phyloP scores from a whole-genome alignment of 1,140 invertebrate species.

The Colletes latitarsis region DNA sequence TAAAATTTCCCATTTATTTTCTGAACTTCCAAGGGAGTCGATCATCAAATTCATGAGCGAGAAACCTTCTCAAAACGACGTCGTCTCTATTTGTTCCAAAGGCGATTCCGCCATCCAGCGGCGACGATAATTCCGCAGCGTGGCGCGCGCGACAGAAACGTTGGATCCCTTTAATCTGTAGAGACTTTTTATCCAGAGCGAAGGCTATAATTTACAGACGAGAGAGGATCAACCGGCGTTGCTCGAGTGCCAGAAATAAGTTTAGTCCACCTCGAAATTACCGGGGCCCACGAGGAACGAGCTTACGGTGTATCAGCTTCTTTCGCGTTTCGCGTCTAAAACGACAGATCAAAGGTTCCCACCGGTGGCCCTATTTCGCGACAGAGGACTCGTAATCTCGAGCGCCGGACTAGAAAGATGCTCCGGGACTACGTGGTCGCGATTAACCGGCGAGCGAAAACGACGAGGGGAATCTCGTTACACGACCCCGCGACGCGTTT shows the following conservation, averaged over 20 bases:
- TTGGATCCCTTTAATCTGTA: constrained; percentile 32
- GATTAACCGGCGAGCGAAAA: neutral
- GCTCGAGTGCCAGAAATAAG: constrained; percentile 29
- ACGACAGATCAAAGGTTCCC: constrained; percentile 38
- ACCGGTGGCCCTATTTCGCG: neutral
- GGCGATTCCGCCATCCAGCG: neutral
- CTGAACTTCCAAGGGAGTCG: too few species aligned
- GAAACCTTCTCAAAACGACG: too few species aligned
- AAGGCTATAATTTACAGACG: constrained; percentile 12
- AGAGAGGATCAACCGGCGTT: neutral
- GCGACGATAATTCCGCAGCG: constrained; percentile 13
- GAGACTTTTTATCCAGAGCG: constrained; percentile 10
- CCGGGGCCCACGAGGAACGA: constrained; percentile 15
- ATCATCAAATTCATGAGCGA: too few species aligned
- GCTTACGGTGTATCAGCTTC: constrained; percentile 5
- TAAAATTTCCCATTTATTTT: too few species aligned
- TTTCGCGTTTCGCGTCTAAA: neutral
- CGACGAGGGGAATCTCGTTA: constrained; percentile 11
- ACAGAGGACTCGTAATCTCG: neutral
- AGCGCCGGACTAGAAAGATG: neutral
- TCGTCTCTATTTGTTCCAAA: too few species aligned
- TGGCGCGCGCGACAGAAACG: neutral
- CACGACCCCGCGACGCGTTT: neutral
- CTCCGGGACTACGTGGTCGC: neutral
- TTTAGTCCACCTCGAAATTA: constrained; percentile 46